Evolutionary conservation across 2,797 vertebrate genomes (phyloP).

Genomic region (Halcyon leucocephala): DNA sequence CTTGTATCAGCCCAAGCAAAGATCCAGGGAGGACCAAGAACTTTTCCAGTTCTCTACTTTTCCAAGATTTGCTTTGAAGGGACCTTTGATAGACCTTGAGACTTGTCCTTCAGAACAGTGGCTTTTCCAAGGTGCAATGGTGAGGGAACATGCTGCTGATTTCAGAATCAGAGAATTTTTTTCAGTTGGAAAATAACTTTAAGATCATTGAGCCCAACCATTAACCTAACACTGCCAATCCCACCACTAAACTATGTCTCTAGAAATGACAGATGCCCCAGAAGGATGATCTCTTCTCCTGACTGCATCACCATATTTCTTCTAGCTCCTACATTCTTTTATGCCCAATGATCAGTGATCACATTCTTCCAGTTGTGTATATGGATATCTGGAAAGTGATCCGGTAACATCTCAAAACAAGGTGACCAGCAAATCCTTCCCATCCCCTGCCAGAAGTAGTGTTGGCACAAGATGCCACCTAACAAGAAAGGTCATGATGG

Average conservation of each 20-base stretch:
- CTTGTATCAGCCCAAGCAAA: background rate
- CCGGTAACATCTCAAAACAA: background rate
- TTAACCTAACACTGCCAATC: too few relatives aligned
- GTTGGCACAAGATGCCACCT: background rate
- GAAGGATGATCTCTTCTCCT: background rate
- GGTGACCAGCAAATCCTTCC: background rate
- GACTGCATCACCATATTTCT: background rate
- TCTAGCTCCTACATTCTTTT: background rate
- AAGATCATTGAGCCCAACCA: too few relatives aligned
- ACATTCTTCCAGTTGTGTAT: background rate
- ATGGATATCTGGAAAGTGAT: background rate
- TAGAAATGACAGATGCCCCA: too few relatives aligned
- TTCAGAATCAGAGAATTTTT: background rate
- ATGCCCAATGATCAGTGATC: background rate
- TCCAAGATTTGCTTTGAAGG: background rate
- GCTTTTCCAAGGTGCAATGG: background rate
- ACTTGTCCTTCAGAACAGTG: background rate
- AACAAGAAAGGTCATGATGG: background rate
- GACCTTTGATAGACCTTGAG: background rate
- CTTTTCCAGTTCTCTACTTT: background rate
- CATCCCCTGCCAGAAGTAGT: background rate
- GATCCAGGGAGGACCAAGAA: background rate
- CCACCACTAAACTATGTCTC: too few relatives aligned
- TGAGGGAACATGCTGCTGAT: background rate
- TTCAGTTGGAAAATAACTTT: too few relatives aligned